Percentiles rank a stretch among this genome's conserved stretches.
Conservation (phyloP, 2,888 invertebrate genomes). For the Xestoiulus laeticollis region DNA sequence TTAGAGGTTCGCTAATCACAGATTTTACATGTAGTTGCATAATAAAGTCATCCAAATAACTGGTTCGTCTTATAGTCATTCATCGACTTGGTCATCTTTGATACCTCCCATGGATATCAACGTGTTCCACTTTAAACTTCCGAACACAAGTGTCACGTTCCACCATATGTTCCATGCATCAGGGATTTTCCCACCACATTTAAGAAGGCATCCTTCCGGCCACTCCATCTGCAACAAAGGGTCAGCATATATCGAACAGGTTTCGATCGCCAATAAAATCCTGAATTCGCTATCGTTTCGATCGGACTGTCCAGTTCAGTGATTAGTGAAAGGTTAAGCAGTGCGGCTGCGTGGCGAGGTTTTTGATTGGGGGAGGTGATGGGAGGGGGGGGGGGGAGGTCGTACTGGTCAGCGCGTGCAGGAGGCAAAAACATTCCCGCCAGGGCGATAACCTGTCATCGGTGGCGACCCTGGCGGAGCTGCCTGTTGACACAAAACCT, state of each 20-base stretch:
- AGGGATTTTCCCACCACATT: neutral
- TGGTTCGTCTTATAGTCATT: too few species aligned
- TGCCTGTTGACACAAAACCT: constrained; percentile 18
- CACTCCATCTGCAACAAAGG: neutral
- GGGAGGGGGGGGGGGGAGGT: neutral
- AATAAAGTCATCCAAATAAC: too few species aligned
- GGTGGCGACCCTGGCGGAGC: constrained; percentile 19
- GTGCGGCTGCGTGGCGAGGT: neutral
- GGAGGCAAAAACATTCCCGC: constrained; percentile 4
- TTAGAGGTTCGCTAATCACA: too few species aligned
- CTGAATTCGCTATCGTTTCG: constrained; percentile 14
- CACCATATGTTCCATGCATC: too few species aligned
- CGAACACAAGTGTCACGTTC: too few species aligned
- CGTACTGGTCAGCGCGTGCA: constrained; percentile 9
- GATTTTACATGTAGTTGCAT: too few species aligned
- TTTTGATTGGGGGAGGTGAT: neutral
- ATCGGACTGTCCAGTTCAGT: constrained; percentile 6
- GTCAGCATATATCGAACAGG: too few species aligned
- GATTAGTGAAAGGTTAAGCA: neutral
- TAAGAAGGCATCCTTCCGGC: neutral
- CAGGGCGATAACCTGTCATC: constrained; percentile 26
- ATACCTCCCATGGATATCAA: too few species aligned
- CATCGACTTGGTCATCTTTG: too few species aligned
- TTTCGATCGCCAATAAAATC: neutral
- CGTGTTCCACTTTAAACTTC: too few species aligned